Conservation (phyloP, 2,888 invertebrate species). For the Heliconius aoede region DNA sequence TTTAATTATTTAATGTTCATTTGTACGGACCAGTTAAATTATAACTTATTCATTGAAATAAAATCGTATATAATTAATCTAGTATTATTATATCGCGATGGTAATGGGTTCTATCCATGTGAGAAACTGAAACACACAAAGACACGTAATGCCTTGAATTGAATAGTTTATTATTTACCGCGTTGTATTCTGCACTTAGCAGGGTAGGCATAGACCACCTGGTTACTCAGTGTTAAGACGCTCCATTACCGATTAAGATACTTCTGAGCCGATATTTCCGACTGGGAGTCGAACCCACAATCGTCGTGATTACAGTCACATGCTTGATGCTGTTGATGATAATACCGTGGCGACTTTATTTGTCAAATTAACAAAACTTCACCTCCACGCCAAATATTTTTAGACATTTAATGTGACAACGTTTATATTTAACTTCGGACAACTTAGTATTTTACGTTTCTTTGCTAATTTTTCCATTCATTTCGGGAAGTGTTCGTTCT, state of each 20-base stretch:
- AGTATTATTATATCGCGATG: no score
- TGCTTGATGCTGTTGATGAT: background rate
- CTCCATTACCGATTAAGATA: background rate
- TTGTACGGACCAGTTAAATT: background rate
- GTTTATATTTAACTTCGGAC: constrained; percentile 12
- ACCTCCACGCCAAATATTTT: constrained; percentile 7
- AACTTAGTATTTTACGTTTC: background rate
- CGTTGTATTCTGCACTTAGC: background rate
- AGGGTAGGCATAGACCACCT: background rate
- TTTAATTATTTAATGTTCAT: background rate
- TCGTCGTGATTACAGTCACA: background rate
- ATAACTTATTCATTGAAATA: background rate
- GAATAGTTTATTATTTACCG: no score
- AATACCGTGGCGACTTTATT: background rate
- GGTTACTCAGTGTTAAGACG: background rate
- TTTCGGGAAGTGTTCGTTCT: no score
- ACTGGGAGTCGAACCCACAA: background rate
- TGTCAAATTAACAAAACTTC: background rate
- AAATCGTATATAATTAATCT: background rate
- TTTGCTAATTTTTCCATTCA: background rate
- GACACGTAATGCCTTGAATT: no score
- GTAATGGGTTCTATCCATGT: no score
- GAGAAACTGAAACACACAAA: no score
- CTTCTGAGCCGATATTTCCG: no score
- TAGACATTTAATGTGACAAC: constrained; percentile 17